These are phyloP conservation scores for Corella eumyota DNA, from an alignment of 23 tunicate genomes.

Conservation along the genomic window DNA sequence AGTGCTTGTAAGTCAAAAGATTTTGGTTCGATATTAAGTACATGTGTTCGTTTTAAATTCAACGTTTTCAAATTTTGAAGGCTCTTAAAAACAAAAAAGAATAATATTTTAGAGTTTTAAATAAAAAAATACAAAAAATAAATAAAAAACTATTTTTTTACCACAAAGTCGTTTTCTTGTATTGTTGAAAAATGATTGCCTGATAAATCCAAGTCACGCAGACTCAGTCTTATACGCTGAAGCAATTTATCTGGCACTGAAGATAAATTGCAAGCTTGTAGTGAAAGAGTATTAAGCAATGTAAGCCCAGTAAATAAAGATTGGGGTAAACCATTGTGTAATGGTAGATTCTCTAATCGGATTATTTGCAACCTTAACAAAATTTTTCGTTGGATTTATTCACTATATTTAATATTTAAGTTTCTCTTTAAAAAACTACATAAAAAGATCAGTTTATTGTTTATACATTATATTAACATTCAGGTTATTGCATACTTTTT, in stretches of 20 bases:
- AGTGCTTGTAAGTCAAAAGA: slow-evolving; percentile 25
- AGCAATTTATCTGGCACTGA: slow-evolving; percentile 12
- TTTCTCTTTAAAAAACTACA: too few relatives aligned
- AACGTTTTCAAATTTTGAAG: slow-evolving; percentile 13
- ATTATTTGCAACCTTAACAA: slow-evolving; percentile 13
- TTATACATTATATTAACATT: too few relatives aligned
- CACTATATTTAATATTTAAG: too few relatives aligned
- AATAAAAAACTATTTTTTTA: too few relatives aligned
- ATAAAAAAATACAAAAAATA: too few relatives aligned
- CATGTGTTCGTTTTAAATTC: slow-evolving; percentile 31
- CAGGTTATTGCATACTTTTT: too few relatives aligned
- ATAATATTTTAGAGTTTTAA: background rate
- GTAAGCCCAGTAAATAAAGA: slow-evolving; percentile 7
- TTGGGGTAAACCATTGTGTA: slow-evolving; percentile 11
- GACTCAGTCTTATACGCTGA: slow-evolving; percentile 10
- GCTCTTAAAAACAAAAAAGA: slow-evolving; percentile 6
- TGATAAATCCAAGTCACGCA: slow-evolving; percentile 30
- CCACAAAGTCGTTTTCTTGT: slow-evolving; percentile 17
- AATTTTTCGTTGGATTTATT: too few relatives aligned
- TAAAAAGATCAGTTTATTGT: too few relatives aligned
- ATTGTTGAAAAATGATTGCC: slow-evolving; percentile 16
- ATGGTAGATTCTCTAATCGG: slow-evolving; percentile 13
- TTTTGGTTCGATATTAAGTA: slow-evolving; percentile 6
- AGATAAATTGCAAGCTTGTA: slow-evolving; percentile 27
- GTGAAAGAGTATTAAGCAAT: slow-evolving; percentile 5